Base-by-base conservation (phyloP, 2,113 vertebrate species). In the Etheostoma spectabile region DNA sequence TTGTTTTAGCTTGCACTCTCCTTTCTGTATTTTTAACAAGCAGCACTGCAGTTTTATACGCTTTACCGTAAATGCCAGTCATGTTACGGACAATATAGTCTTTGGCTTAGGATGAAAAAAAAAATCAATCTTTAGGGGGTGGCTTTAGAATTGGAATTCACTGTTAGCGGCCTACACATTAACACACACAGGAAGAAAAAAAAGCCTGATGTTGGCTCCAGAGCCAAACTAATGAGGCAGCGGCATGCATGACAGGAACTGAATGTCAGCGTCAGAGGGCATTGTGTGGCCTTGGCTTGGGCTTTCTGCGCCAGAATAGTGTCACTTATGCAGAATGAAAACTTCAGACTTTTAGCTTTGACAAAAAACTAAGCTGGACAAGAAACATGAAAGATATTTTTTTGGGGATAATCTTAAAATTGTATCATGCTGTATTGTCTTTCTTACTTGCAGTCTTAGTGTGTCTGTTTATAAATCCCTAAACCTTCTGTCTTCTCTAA, bases 181-280 rank as follows among this genome's bases (percentile, higher is more conserved):
- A 46, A 55, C 66, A 71, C 22, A 19, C 19, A 64, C 53, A 18
- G 3, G 2, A 6, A 12, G 27, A 48, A 33, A 57, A 45, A 65
- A 33, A 52, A 0, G 22, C 11, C n/a, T 21, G 42, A 14, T 49
- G 35, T 33, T 46, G 83, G 72, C 80, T 70, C 59, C 72, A 19
- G 24, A 70, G 62, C 55, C 55, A 60, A 65, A 79, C 57, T 64
- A 80, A 13, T 18, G 77, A 82, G 62, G 14, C 57, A 8, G 51
- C 2, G 30, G 60, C 85, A 84, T 90, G 85, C 82, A 77, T 88
- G 86, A 83, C 69, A 62, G 78, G 80, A 86, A 66, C 68, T 59
- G 66, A 82, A 53, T 74, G 38, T 70, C 67, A 12, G 2, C 63
- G 81, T 61, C 80, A 61, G 49, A 48, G 72, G 46, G 52, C 52